Evolutionary conservation across 2,888 invertebrate genomes (phyloP), one percentile per base, ranked within the genome.

Genomic region (Microdon myrmicae): DNA sequence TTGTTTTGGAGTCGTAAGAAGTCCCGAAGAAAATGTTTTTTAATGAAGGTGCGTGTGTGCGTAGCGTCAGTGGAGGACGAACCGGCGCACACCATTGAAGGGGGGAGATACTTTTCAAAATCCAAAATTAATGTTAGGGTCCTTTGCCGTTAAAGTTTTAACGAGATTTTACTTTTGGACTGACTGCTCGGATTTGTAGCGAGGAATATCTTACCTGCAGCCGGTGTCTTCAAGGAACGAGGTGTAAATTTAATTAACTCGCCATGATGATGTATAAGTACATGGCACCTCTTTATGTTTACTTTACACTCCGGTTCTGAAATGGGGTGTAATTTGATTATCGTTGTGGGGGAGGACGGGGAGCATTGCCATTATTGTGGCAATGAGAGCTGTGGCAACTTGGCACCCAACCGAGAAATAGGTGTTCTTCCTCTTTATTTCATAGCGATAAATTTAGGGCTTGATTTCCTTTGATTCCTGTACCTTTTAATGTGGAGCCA

Each of bases 231-330:
- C 19, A 56, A 51, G 51, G 51, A 64, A 45, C 61, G 61, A 64
- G 51, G 61, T 64, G 61, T 64, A 64, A 64, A 64, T 64, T 64
- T 64, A 64, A 64, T 64, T 64, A 56, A 56, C 61, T 56, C 49
- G 51, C 61, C 51, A 51, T 64, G 61, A 64, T 56, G 61, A 64
- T 56, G 56, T 51, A 35, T 56, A 56, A 64, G 61, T 51, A 56
- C 49, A 44, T 41, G 47, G 56, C 61, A 56, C 61, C 56, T 64
- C 49, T 56, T 56, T 51, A 45, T 44, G 49, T 64, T 64, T 56
- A 56, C 61, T 45, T 64, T 61, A 44, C 55, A 60, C 60, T 60
- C 48, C 31, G 22, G 32, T 14, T 32, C 59, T 31, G 14, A 31
- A 64, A 56, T 39, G 49, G 39, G 45, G 34, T 64, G 51, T 64